A percentile compares a stretch with the other conserved stretches of the same genome.
Evolutionary conservation across 2,888 invertebrate species (phyloP).

Genomic region (Choreutis nemorana): DNA sequence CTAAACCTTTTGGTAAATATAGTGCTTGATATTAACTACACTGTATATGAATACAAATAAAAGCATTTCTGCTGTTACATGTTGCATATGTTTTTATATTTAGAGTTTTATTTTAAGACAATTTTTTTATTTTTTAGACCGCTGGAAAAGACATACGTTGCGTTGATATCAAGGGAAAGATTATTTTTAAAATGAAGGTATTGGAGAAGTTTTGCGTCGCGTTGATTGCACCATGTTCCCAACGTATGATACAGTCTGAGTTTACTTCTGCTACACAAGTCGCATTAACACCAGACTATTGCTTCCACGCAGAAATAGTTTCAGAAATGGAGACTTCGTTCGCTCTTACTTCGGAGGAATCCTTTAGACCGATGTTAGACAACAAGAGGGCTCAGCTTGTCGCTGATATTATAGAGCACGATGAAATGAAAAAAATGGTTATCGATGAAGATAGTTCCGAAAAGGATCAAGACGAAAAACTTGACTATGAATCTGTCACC

Average conservation of each 20-base stretch:
- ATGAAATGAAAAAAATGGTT: constrained; percentile 51
- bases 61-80: background rate
- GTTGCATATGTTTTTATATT: background rate
- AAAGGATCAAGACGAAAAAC: constrained; percentile 17
- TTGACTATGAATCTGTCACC: constrained; percentile 17
- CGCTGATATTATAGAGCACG: constrained; percentile 50
- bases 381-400: constrained; percentile 45
- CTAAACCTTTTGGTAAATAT: constrained; percentile 36
- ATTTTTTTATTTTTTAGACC: constrained; percentile 27
- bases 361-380: constrained; percentile 22
- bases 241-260: too few species aligned
- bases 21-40: background rate
- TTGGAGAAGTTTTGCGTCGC: constrained; percentile 52
- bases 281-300: too few species aligned
- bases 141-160: constrained; percentile 40
- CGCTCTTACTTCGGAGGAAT: constrained; percentile 29
- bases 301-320: constrained; percentile 32
- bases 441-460: constrained; percentile 24
- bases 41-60: background rate
- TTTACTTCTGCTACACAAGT: constrained; percentile 15
- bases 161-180: constrained; percentile 49
- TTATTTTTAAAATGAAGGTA: constrained; percentile 48
- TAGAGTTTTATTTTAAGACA: background rate
- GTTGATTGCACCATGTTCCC: constrained; percentile 44
- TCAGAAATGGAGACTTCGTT: constrained; percentile 27